These are phyloP conservation scores for Eristalis intricaria DNA, from an alignment of 2,888 invertebrate species.

Conservation along the genomic window DNA sequence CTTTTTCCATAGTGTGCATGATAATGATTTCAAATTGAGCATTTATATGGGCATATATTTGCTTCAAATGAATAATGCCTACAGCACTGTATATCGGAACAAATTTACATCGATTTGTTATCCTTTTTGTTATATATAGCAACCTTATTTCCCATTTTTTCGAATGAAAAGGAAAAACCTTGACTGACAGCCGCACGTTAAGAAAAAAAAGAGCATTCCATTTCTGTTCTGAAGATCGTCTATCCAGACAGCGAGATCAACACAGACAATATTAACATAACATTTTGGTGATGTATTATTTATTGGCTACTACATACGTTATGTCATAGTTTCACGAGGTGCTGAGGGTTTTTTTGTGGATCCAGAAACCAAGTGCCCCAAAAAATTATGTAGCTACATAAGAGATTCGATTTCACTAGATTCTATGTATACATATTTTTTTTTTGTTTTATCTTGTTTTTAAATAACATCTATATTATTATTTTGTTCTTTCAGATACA, in stretches of 20 bases:
- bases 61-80: constrained; percentile 59
- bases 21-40: constrained; percentile 64
- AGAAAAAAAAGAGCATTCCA: not conserved
- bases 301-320: constrained; percentile 55
- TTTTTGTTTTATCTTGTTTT: not conserved
- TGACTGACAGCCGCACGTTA: constrained; percentile 2
- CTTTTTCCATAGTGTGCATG: constrained; percentile 49
- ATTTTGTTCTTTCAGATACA: constrained; percentile 34
- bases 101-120: constrained; percentile 51
- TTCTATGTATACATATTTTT: too few relatives aligned
- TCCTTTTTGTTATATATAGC: constrained; percentile 32
- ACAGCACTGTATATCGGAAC: constrained; percentile 26
- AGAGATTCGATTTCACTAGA: not conserved
- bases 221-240: not conserved
- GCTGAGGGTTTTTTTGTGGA: not conserved
- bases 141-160: constrained; percentile 30
- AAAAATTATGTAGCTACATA: not conserved
- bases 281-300: constrained; percentile 62
- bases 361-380: not conserved
- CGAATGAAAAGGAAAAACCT: constrained; percentile 26
- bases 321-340: constrained; percentile 54
- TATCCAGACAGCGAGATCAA: constrained; percentile 36
- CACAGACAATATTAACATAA: constrained; percentile 41
- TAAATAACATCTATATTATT: not conserved
- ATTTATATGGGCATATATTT: constrained; percentile 71